Evolutionary conservation across 2,888 invertebrate genomes (phyloP), one percentile per base, ranked within the genome.

Genomic region (Drosophila macrospina): DNA sequence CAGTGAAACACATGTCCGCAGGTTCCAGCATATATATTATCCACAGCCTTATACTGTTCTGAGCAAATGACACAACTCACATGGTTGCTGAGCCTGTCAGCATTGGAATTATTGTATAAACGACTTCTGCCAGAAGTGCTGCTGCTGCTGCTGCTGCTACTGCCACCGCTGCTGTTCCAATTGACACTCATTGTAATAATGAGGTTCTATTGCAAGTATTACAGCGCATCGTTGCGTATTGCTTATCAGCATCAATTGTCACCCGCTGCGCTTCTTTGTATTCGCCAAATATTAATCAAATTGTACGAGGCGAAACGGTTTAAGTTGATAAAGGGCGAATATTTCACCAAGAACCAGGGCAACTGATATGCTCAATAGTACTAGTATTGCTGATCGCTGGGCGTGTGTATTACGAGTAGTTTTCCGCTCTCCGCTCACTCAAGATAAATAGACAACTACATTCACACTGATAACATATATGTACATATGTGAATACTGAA

Each of bases 1-100:
- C 62, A 59, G 45, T 84, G 84, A 28, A 80, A 88, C 1, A 73
- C 80, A 28, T 84, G 84, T 1, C 84, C 84, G 8, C 84, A 84
- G 10, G 16, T 70, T 11, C 70, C 70, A 0, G 65, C 83, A 28
- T 50, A 60, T 20, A 84, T 75, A 1, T 48, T 30, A 39, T 86
- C 78, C 52, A 59, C 8, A 0, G 24, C 11, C 0, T 39, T 51
- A 42, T 74, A 82, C 1, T 50, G 48, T 20, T 84, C 88, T 52
- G 69, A 67, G 32, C 84, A 84, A 13, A 84, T 84, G 13, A 54
- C 47, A 36, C 84, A 85, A 39, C 56, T 52, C 0, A 26, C 26
- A 26, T n/a, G 30, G 20, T 28, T 7, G n/a, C 16, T 20, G n/a
- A 5, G 10, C 11, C 20, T 41, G 30, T 16, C 30, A 44, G 11